Percentiles rank a stretch among this genome's conserved stretches.
Conservation (phyloP, 1,140 invertebrate species). For the Diorhabda sublineata region DNA sequence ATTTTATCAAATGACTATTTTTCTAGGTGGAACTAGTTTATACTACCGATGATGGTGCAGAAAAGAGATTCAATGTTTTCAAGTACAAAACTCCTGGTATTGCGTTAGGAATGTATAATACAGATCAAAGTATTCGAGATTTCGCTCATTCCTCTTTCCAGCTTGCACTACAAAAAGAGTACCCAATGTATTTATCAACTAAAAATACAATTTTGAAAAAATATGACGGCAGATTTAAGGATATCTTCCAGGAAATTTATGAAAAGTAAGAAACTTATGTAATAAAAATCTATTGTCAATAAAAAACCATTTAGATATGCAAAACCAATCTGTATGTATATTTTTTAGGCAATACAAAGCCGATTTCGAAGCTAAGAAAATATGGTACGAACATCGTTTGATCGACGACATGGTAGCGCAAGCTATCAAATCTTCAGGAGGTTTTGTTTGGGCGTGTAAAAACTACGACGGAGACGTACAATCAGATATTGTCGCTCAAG, state of each 20-base stretch:
- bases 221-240: conserved; percentile 90
- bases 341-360: conserved; percentile 66
- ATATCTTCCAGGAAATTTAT: conserved; percentile 88
- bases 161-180: conserved; percentile 75
- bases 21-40: conserved; percentile 64
- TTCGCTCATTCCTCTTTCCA: conserved; percentile 86
- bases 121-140: conserved; percentile 75
- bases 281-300: background rate
- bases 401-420: conserved; percentile 94
- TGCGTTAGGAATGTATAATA: conserved; percentile 84
- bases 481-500: conserved; percentile 84
- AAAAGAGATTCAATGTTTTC: conserved; percentile 58
- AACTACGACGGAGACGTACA: conserved; percentile 92
- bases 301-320: conserved; percentile 1
- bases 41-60: conserved; percentile 57
- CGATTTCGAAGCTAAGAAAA: conserved; percentile 70
- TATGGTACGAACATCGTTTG: conserved; percentile 89
- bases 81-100: conserved; percentile 75
- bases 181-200: conserved; percentile 82
- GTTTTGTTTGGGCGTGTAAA: conserved; percentile 91
- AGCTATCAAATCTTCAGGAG: conserved; percentile 74
- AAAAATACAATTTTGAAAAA: conserved; percentile 90
- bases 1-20: background rate
- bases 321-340: background rate
- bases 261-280: conserved; percentile 56